Percentiles rank a stretch among this genome's conserved stretches.
phyloP scores from a whole-genome alignment of 2,113 vertebrate genomes.

The Tachysurus vachellii region DNA sequence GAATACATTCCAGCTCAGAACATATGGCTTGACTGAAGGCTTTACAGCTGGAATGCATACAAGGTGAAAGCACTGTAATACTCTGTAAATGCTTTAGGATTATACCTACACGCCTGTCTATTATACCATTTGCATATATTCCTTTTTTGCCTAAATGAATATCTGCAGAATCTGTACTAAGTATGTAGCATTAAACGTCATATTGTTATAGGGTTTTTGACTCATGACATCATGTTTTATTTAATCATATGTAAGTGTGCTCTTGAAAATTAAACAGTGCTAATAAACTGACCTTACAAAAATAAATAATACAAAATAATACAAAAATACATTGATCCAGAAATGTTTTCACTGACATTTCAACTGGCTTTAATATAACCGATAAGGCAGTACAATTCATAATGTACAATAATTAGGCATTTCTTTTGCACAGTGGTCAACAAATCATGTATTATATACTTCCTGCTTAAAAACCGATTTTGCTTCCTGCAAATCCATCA shows the following conservation, averaged over 20 bases:
- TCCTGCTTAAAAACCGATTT: background rate
- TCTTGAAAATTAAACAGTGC: background rate
- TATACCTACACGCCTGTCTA: background rate
- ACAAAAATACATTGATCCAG: background rate
- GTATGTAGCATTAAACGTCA: background rate
- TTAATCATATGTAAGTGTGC: background rate
- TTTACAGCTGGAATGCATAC: background rate
- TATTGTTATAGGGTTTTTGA: background rate
- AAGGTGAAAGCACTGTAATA: background rate
- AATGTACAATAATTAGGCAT: background rate
- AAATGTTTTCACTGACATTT: background rate
- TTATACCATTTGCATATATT: background rate
- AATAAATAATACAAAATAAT: background rate
- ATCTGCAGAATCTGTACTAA: background rate
- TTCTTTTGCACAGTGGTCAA: background rate
- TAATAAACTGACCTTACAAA: background rate
- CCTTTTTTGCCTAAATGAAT: background rate
- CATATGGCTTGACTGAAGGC: background rate
- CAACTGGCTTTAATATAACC: background rate
- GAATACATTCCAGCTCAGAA: background rate
- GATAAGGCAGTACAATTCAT: background rate
- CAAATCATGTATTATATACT: background rate
- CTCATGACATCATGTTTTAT: background rate
- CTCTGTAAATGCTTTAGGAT: background rate
- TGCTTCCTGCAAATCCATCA: background rate